Base-by-base conservation (phyloP, 2,888 invertebrate species). In the Sialis fuliginosa region DNA sequence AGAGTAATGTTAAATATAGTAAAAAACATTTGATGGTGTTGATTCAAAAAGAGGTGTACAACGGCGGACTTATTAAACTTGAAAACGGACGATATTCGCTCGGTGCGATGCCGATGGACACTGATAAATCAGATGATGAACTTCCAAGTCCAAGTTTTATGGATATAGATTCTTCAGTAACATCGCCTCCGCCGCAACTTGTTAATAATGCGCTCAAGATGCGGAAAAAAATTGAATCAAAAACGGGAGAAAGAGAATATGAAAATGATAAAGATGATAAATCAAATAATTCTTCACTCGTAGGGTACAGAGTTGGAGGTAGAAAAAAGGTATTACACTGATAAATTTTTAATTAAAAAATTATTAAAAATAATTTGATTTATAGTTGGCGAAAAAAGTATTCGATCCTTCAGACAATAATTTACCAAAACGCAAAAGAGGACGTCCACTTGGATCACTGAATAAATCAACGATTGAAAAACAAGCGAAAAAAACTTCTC, bases 401-500 rank as follows among this genome's bases (percentile, higher is more conserved):
- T 88, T 87, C 59, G 87, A 88, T 64, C 88, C 88, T 3, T 87
- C 87, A 0, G 86, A 87, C 56, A 81, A 81, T 53, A 82, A 85
- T 62, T 66, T 83, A 35, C 84, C 86, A 7, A 74, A 72, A 54
- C 75, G 77, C 58, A 81, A 80, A 63, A 67, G 81, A 49, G 81
- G 81, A 1, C 69, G 81, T 43, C 78, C 79, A 8, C 67, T 75
- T 4, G 77, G 77, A 5, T 74, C 74, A 9, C 62, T 77, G 8
- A 77, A 76, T 55, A 77, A 75, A 59, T 65, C 70, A 40, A 71
- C 74, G 4, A 65, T 74, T 4, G 74, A 75, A 54, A 74, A 72
- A 53, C 64, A 62, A 62, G 56, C 57, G 4, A 45, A 43, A 48
- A 51, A 45, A 50, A 22, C 13, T 39, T 35, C 39, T 32, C 52